Percentiles rank a stretch among this genome's conserved stretches.
Conservation (phyloP, 1,140 invertebrate genomes). For the Trichonephila inaurata region DNA sequence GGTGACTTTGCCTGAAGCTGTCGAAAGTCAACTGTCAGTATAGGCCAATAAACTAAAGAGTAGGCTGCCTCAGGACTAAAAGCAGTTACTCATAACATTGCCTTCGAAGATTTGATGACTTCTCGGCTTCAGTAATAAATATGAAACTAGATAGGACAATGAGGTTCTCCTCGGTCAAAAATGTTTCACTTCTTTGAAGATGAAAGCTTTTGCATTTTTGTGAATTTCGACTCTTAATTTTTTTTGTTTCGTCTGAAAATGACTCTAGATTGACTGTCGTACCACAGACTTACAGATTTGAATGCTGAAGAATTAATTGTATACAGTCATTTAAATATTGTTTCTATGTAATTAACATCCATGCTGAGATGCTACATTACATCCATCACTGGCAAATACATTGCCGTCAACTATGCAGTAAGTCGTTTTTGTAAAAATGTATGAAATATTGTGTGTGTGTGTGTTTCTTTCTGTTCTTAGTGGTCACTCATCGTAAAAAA, state of each 20-base stretch:
- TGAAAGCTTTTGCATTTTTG: slow-evolving; percentile 21
- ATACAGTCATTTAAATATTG: slow-evolving; percentile 27
- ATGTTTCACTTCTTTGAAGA: not conserved
- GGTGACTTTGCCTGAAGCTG: not conserved
- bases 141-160: not conserved
- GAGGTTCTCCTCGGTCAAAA: not conserved
- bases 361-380: slow-evolving; percentile 5
- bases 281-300: not conserved
- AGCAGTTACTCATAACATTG: not conserved
- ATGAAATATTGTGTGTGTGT: slow-evolving; percentile 54
- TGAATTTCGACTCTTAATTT: not conserved
- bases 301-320: not conserved
- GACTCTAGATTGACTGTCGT: slow-evolving; percentile 9
- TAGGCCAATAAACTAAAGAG: not conserved
- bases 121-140: not conserved
- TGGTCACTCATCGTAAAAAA: slow-evolving; percentile 49
- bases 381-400: slow-evolving; percentile 65
- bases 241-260: not conserved
- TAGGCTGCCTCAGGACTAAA: not conserved
- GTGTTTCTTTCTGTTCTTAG: slow-evolving; percentile 55
- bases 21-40: not conserved
- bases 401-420: slow-evolving; percentile 76
- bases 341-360: slow-evolving; percentile 40
- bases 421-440: slow-evolving; percentile 61
- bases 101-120: not conserved